Conservation (phyloP, 2,888 invertebrate species). For the Scaptomyza caliginosa region DNA sequence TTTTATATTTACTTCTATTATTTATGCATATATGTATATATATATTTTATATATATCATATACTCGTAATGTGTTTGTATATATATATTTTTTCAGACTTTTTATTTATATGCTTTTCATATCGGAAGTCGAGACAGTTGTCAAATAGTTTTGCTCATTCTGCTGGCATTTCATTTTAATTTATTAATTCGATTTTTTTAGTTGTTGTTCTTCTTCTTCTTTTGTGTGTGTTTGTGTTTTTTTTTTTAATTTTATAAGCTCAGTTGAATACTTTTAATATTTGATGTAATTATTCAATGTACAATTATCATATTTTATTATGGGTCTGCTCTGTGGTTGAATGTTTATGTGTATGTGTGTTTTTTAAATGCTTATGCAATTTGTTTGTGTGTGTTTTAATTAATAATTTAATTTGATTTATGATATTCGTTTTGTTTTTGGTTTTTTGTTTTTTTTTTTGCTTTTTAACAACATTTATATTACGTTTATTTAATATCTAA, state of each 20-base stretch:
- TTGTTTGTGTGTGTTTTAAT: slow-evolving; percentile 33
- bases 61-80: slow-evolving; percentile 40
- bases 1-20: slow-evolving; percentile 20
- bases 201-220: slow-evolving; percentile 13
- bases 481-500: slow-evolving; percentile 76
- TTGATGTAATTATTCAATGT: slow-evolving; percentile 56
- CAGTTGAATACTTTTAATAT: slow-evolving; percentile 73
- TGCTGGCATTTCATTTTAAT: slow-evolving; percentile 39
- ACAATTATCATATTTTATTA: slow-evolving; percentile 55
- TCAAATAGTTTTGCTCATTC: slow-evolving; percentile 56
- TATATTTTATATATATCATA: slow-evolving; percentile 42
- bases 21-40: slow-evolving; percentile 23
- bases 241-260: slow-evolving; percentile 69
- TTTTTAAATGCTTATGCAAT: slow-evolving; percentile 56
- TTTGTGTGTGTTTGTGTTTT: slow-evolving; percentile 29
- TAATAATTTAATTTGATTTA: slow-evolving; percentile 62
- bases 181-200: slow-evolving; percentile 31
- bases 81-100: slow-evolving; percentile 67
- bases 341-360: slow-evolving; percentile 37
- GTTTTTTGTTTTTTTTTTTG: too few relatives aligned
- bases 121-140: slow-evolving; percentile 75
- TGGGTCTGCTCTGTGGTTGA: slow-evolving; percentile 37
- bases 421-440: slow-evolving; percentile 50
- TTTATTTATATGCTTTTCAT: slow-evolving; percentile 68
- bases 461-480: slow-evolving; percentile 56